A percentile compares a stretch with the other conserved stretches of the same genome.
Evolutionary conservation across 2,113 vertebrate species (phyloP).

Genomic region (Donacobius atricapilla): DNA sequence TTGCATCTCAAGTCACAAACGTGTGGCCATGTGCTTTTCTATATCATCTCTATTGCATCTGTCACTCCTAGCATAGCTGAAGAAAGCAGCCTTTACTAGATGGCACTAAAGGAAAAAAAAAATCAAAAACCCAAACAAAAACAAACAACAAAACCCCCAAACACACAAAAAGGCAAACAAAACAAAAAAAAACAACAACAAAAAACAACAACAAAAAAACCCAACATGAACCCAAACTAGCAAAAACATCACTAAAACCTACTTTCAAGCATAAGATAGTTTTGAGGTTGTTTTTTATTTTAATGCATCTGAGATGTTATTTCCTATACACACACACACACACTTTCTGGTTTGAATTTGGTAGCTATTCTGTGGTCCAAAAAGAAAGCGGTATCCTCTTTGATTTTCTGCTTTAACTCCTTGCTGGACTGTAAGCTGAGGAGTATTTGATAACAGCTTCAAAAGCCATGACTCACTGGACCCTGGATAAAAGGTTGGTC

Average conservation of each 20-base stretch:
- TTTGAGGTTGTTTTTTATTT: background rate
- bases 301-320: background rate
- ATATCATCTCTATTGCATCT: background rate
- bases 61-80: background rate
- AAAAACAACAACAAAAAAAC: background rate
- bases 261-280: background rate
- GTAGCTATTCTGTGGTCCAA: background rate
- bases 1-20: background rate
- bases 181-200: no score
- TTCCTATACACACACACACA: background rate
- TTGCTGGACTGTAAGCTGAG: background rate
- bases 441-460: background rate
- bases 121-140: background rate
- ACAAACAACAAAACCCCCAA: background rate
- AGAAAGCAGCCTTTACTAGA: background rate
- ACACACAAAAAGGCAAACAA: background rate
- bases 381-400: background rate
- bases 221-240: background rate
- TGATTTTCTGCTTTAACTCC: background rate
- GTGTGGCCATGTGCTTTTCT: background rate
- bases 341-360: background rate
- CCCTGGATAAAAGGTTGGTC: background rate
- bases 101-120: background rate
- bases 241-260: rapidly evolving
- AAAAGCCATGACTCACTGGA: background rate